These are phyloP conservation scores for Chromoteleia sp. DNA, from an alignment of 2,888 invertebrate genomes.

Conservation along the genomic window DNA sequence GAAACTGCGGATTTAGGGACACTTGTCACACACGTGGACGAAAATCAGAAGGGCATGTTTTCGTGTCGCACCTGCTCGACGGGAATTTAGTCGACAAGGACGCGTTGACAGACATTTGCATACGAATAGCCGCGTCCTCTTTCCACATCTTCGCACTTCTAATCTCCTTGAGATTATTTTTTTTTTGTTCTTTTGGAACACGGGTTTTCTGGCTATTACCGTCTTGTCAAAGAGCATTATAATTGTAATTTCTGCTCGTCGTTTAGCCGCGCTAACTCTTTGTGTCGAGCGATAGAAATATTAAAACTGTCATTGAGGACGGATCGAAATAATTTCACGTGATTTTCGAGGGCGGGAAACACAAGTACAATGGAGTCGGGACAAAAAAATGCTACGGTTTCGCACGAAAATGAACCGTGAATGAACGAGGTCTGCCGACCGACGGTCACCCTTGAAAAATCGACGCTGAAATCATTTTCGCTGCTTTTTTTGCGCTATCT, in stretches of 20 bases:
- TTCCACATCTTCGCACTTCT: slow-evolving; percentile 74
- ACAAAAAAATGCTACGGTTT: slow-evolving; percentile 47
- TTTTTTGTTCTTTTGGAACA: slow-evolving; percentile 79
- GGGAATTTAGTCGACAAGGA: slow-evolving; percentile 70
- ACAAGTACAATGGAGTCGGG: slow-evolving; percentile 11
- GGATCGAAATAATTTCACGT: slow-evolving; percentile 18
- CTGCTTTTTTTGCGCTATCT: slow-evolving; percentile 62
- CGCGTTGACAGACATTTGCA: slow-evolving; percentile 83
- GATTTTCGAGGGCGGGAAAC: slow-evolving; percentile 3
- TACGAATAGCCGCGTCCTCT: slow-evolving; percentile 79
- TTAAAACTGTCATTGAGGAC: slow-evolving; percentile 25
- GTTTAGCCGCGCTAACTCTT: slow-evolving; percentile 8
- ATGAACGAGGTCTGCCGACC: slow-evolving; percentile 41
- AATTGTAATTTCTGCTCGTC: slow-evolving; percentile 72
- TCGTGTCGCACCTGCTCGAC: slow-evolving; percentile 52
- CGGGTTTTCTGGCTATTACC: slow-evolving; percentile 77
- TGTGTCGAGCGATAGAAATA: slow-evolving; percentile 16
- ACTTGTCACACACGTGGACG: slow-evolving; percentile 37
- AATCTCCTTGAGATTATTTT: slow-evolving; percentile 80
- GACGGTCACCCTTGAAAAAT: slow-evolving; percentile 49
- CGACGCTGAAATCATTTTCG: slow-evolving; percentile 53
- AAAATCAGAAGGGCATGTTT: slow-evolving; percentile 56
- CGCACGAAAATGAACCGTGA: slow-evolving; percentile 51
- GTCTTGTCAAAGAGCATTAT: slow-evolving; percentile 73
- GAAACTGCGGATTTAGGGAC: slow-evolving; percentile 10